These are phyloP conservation scores for Ormia ochracea DNA, from an alignment of 2,888 invertebrate genomes.

Conservation along the genomic window DNA sequence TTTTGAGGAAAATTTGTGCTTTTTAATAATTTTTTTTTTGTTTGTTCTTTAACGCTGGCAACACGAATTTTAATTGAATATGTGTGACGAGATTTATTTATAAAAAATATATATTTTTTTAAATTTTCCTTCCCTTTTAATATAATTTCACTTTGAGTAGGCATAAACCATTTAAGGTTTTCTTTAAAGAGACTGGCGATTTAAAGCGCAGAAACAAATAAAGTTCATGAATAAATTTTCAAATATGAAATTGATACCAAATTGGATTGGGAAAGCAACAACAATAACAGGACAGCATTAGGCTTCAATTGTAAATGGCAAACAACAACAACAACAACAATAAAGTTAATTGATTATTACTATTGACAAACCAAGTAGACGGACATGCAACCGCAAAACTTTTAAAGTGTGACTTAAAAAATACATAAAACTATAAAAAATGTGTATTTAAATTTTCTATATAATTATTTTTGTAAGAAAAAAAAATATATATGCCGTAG, in stretches of 20 bases:
- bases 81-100: slow-evolving; percentile 44
- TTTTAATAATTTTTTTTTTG: not conserved
- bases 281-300: not conserved
- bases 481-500: not conserved
- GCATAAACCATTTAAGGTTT: slow-evolving; percentile 32
- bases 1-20: too few relatives aligned
- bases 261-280: slow-evolving; percentile 7
- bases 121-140: slow-evolving; percentile 10
- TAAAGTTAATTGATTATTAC: slow-evolving; percentile 28
- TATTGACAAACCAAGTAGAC: slow-evolving; percentile 4
- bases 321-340: slow-evolving; percentile 11
- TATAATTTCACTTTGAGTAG: slow-evolving; percentile 52
- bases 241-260: slow-evolving; percentile 39
- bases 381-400: slow-evolving; percentile 24
- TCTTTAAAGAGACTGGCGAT: not conserved
- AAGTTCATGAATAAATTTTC: slow-evolving; percentile 35
- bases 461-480: not conserved
- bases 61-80: slow-evolving; percentile 17
- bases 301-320: slow-evolving; percentile 22
- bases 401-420: not conserved
- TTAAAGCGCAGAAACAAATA: not conserved
- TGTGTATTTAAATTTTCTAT: not conserved
- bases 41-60: not conserved
- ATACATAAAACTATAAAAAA: too few relatives aligned
- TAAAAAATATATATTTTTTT: not conserved